A percentile compares a stretch with the other conserved stretches of the same genome.
Conservation (phyloP, 1,140 invertebrate genomes). For the Mizuhopecten yessoensis region DNA sequence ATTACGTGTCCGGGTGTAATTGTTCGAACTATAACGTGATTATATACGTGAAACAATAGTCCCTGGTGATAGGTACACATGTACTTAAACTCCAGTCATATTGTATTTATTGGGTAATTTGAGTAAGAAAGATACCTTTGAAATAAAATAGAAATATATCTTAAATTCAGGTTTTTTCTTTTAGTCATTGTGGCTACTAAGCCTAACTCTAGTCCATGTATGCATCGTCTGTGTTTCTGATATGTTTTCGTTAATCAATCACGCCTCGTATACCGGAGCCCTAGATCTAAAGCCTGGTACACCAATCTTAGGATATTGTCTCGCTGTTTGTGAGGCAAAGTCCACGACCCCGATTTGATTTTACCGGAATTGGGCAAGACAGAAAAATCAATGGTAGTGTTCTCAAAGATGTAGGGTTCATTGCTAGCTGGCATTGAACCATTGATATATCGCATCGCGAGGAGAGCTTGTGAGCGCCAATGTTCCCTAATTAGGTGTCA, state of each 20-base stretch:
- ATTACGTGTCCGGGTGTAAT: too few relatives aligned
- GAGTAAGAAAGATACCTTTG: too few relatives aligned
- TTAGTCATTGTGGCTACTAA: neutral
- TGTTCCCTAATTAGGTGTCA: neutral
- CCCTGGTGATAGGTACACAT: too few relatives aligned
- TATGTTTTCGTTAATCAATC: constrained; percentile 18
- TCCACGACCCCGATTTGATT: constrained; percentile 2
- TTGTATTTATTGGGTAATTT: too few relatives aligned
- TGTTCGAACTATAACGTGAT: too few relatives aligned
- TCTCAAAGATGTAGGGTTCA: neutral
- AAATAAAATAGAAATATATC: too few relatives aligned
- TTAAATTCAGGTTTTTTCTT: neutral
- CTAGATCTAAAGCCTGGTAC: neutral
- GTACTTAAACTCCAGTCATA: too few relatives aligned
- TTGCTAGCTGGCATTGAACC: neutral
- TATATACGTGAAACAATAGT: too few relatives aligned
- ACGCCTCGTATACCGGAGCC: neutral
- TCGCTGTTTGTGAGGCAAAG: neutral
- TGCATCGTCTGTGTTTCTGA: neutral
- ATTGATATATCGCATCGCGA: neutral
- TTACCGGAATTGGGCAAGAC: constrained; percentile 20
- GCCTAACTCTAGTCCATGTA: neutral
- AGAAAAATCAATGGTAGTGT: neutral
- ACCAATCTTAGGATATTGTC: neutral
- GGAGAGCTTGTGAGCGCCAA: neutral